Base-by-base conservation (phyloP, 2,797 vertebrate species). In the Acanthis flammea region DNA sequence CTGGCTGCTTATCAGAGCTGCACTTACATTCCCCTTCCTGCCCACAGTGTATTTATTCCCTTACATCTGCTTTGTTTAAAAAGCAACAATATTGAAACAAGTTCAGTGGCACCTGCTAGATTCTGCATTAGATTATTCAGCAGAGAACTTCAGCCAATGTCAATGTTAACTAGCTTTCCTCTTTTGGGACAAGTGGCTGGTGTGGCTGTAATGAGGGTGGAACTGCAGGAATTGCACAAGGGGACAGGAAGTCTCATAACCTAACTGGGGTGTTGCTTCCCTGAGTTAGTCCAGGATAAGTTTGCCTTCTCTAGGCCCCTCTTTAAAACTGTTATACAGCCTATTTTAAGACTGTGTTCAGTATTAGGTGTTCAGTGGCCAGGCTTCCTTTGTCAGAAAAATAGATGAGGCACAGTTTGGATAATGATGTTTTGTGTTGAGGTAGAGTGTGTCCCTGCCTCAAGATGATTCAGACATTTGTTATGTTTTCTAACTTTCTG, bases 401-500 rank as follows among this genome's bases (percentile, higher is more conserved):
- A 92, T 9, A 68, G 47, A 92, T 75, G 72, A 88, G 60, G 67
- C 77, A 57, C 28, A 24, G 88, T 94, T 91, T 70, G 31, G 42
- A 44, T 91, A 84, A 63, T 57, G 47, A 72, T 74, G 48, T 91
- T 88, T 79, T 95, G 7, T 44, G n/a, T 80, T 65, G 73, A 82
- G 50, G 88, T 88, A 77, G 62, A 63, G 63, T 78, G 44, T n/a
- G 73, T 93, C 88, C 41, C 77, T 84, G 67, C 81, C 86, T 93
- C 37, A 60, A 42, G 82, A 90, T 96, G 95, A 96, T 92, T 86
- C 78, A 94, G 68, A 63, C 91, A 91, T 96, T 88, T 95, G 85
- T 96, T 97, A 93, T 51, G 47, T 96, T 96, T 96, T 95, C 86
- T 94, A 50, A 94, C 81, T 96, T 95, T 87, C 81, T 88, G n/a